Conservation (phyloP, 2,797 vertebrate genomes). For the Vespertilio murinus region DNA sequence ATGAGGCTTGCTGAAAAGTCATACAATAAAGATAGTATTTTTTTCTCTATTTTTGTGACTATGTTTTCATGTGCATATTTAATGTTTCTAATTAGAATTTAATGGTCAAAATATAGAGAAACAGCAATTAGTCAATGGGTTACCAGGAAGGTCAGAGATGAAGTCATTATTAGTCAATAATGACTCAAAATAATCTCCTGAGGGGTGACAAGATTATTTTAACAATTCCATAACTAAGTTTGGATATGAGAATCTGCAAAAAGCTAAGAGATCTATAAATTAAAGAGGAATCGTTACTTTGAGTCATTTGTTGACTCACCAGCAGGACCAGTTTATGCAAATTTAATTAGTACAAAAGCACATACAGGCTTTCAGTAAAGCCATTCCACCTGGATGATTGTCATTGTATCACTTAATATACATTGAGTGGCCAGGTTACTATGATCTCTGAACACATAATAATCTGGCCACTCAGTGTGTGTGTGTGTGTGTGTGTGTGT, state of each 20-base stretch:
- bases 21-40: neutral
- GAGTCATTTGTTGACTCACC: neutral
- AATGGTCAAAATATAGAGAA: neutral
- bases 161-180: neutral
- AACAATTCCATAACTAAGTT: neutral
- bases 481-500: no score
- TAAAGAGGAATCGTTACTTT: neutral
- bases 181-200: neutral
- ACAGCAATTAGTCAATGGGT: neutral
- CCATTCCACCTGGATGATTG: neutral
- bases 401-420: slow-evolving; percentile 26
- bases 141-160: neutral
- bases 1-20: neutral
- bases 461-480: no score
- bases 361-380: slow-evolving; percentile 38
- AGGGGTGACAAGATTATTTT: neutral
- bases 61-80: neutral
- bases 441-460: no score
- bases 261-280: neutral
- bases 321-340: neutral
- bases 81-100: neutral
- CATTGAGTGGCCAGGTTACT: no score
- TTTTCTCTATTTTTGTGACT: neutral
- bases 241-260: neutral
- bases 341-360: slow-evolving; percentile 44